phyloP scores from a whole-genome alignment of 2,888 invertebrate genomes.

The Amphiduros pacificus region DNA sequence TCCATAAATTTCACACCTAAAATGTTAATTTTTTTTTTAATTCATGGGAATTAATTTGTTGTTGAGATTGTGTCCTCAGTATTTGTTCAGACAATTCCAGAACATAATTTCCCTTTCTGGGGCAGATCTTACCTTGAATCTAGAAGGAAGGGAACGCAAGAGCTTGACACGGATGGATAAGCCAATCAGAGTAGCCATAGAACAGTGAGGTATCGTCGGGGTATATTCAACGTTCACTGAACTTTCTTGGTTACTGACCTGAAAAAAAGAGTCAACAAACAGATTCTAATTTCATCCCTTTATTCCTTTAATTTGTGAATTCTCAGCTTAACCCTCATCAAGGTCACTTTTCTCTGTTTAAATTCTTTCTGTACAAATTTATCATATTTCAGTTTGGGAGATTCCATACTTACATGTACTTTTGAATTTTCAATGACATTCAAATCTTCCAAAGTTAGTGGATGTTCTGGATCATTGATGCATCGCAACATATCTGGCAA shows the following conservation, averaged over 20 bases:
- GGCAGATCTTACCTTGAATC: conserved; percentile 56
- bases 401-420: conserved; percentile 63
- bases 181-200: conserved; percentile 94
- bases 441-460: conserved; percentile 89
- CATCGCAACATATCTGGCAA: conserved; percentile 82
- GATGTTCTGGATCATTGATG: conserved; percentile 98
- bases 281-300: too few species aligned
- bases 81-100: too few species aligned
- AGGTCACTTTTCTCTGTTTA: too few species aligned
- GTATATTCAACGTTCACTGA: conserved; percentile 81
- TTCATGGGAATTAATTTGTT: too few species aligned
- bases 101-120: too few species aligned
- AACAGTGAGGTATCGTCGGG: conserved; percentile 98
- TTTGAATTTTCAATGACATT: conserved; percentile 86
- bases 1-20: too few species aligned
- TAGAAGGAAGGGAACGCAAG: conserved; percentile 66
- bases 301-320: too few species aligned
- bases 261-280: conserved; percentile 31
- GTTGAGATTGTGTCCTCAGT: too few species aligned
- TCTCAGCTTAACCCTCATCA: too few species aligned
- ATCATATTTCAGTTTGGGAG: too few species aligned
- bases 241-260: conserved; percentile 76
- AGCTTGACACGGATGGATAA: conserved; percentile 91
- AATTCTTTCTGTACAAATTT: too few species aligned
- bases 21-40: too few species aligned